Evolutionary conservation across 2,797 vertebrate species (phyloP).

Genomic region (Champsocephalus gunnari): DNA sequence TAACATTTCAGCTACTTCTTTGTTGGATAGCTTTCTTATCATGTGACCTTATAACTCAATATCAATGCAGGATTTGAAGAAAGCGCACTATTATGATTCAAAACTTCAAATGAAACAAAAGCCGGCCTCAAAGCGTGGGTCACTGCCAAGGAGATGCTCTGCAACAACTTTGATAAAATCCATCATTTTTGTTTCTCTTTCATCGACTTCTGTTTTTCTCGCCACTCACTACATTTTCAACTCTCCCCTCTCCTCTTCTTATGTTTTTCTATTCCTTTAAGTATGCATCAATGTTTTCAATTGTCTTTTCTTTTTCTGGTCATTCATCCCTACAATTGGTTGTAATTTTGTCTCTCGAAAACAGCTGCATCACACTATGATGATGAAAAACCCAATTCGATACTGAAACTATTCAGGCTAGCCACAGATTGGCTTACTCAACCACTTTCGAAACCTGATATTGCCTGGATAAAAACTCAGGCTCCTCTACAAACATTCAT

Average conservation of each 20-base stretch:
- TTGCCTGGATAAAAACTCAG: slow-evolving; percentile 15
- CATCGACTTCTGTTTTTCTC: not conserved
- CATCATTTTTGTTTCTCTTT: not conserved
- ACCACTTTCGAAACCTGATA: not conserved
- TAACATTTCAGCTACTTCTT: too few relatives aligned
- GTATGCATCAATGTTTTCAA: not conserved
- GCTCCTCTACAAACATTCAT: slow-evolving; percentile 44
- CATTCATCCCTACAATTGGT: not conserved
- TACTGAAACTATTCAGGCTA: slow-evolving; percentile 12
- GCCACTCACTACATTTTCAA: not conserved
- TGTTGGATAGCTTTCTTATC: too few relatives aligned
- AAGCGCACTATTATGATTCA: not conserved
- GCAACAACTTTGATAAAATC: not conserved
- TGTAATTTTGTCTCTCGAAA: slow-evolving; percentile 12
- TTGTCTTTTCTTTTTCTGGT: not conserved
- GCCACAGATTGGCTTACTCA: slow-evolving; percentile 14
- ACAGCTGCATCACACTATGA: slow-evolving; percentile 16
- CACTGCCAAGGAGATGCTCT: not conserved
- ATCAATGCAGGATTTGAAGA: not conserved
- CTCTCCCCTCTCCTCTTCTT: not conserved
- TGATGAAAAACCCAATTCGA: slow-evolving; percentile 41
- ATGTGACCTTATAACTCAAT: too few relatives aligned
- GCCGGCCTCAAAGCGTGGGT: not conserved
- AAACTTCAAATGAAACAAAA: slow-evolving; percentile 1
- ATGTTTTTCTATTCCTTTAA: not conserved